Evolutionary conservation across 2,113 vertebrate species (phyloP).

Genomic region (Oncorhynchus tshawytscha): DNA sequence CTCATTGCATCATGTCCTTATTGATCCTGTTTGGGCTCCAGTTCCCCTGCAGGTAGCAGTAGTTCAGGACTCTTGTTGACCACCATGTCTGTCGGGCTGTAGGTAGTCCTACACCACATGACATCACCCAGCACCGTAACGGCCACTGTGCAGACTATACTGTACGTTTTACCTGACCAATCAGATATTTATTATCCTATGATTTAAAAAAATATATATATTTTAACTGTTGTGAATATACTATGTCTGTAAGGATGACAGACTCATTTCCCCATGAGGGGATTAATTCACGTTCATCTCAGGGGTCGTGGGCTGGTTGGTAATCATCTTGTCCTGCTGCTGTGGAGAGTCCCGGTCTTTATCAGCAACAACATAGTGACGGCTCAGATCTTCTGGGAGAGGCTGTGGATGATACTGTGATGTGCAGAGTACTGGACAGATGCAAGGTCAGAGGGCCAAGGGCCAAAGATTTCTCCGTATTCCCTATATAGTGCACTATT

Average conservation of each 20-base stretch:
- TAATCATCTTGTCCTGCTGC: constrained; percentile 77
- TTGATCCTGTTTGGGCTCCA: neutral
- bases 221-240: no score
- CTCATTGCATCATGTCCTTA: no score
- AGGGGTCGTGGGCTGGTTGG: constrained; percentile 75
- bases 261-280: no score
- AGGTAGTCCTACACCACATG: constrained; percentile 59
- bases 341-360: constrained; percentile 81
- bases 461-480: neutral
- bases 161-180: no score
- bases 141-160: no score
- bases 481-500: no score
- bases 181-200: no score
- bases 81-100: constrained; percentile 70
- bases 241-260: no score
- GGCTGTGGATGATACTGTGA: constrained; percentile 79
- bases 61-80: neutral
- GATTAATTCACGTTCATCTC: no score
- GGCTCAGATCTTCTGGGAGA: constrained; percentile 65
- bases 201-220: no score
- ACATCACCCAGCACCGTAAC: no score
- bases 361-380: constrained; percentile 81
- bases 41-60: constrained; percentile 61
- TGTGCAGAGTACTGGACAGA: constrained; percentile 75
- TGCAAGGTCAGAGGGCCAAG: constrained; percentile 30